Evolutionary conservation across 2,888 invertebrate species (phyloP).

Genomic region (Andrena hattorfiana): DNA sequence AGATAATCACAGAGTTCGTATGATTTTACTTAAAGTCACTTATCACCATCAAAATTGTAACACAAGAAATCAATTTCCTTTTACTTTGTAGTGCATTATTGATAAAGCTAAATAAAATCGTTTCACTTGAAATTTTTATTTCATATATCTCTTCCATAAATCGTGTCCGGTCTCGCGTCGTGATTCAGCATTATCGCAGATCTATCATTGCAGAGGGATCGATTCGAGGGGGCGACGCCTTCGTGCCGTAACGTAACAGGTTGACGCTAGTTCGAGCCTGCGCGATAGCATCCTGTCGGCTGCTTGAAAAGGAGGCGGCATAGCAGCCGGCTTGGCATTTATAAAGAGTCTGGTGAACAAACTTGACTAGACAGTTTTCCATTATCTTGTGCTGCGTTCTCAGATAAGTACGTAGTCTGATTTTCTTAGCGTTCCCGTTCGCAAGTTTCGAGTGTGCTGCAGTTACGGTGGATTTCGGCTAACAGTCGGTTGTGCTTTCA

Average conservation of each 20-base stretch:
- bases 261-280: constrained; percentile 23
- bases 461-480: constrained; percentile 1
- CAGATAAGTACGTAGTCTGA: constrained; percentile 25
- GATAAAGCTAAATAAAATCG: too few relatives aligned
- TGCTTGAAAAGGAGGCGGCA: constrained; percentile 42
- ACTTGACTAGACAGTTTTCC: constrained; percentile 54
- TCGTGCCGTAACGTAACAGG: background rate
- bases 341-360: constrained; percentile 57
- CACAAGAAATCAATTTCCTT: too few relatives aligned
- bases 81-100: too few relatives aligned
- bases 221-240: background rate
- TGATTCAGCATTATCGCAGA: background rate
- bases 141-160: too few relatives aligned
- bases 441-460: background rate
- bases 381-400: constrained; percentile 40
- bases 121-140: too few relatives aligned
- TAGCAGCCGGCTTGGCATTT: constrained; percentile 48
- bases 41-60: too few relatives aligned
- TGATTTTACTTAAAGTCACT: too few relatives aligned
- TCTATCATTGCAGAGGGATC: background rate
- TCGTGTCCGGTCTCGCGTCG: too few relatives aligned
- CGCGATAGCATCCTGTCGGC: constrained; percentile 26
- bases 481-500: constrained; percentile 8
- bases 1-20: too few relatives aligned
- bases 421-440: background rate